Conservation (phyloP, 2,888 invertebrate genomes). For the Scaptomyza flava region DNA sequence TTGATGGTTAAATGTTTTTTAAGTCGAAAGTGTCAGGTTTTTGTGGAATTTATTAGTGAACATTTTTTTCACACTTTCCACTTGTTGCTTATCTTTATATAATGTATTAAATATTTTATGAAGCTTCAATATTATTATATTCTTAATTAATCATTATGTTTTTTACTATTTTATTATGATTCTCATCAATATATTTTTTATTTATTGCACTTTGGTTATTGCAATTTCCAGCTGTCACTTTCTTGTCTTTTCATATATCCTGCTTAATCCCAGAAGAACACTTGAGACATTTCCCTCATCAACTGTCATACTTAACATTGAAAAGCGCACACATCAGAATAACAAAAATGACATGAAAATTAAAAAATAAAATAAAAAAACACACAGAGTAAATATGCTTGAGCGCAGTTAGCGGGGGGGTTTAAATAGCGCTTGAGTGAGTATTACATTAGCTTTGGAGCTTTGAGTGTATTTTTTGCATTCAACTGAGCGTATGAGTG, state of each 20-base stretch:
- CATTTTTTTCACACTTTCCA: background rate
- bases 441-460: constrained; percentile 54
- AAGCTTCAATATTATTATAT: background rate
- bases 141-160: background rate
- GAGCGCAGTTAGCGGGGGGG: background rate
- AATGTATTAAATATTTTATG: background rate
- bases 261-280: background rate
- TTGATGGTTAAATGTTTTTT: too few species aligned
- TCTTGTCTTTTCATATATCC: background rate
- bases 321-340: constrained; percentile 34
- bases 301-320: constrained; percentile 43
- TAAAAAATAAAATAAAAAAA: constrained; percentile 9
- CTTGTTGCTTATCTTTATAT: background rate
- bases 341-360: constrained; percentile 21
- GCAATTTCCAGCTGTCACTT: constrained; percentile 6
- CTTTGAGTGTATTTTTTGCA: constrained; percentile 60
- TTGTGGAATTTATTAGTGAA: too few species aligned
- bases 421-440: constrained; percentile 45
- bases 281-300: constrained; percentile 10
- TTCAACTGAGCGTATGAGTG: constrained; percentile 53
- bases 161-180: too few species aligned
- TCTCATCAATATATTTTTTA: too few species aligned
- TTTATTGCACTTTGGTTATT: background rate
- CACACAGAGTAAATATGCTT: constrained; percentile 35
- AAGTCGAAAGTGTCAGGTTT: too few species aligned